Evolutionary conservation across 2,797 vertebrate species (phyloP), one percentile per base, ranked within the genome.

Genomic region (Poliocrania exsul): DNA sequence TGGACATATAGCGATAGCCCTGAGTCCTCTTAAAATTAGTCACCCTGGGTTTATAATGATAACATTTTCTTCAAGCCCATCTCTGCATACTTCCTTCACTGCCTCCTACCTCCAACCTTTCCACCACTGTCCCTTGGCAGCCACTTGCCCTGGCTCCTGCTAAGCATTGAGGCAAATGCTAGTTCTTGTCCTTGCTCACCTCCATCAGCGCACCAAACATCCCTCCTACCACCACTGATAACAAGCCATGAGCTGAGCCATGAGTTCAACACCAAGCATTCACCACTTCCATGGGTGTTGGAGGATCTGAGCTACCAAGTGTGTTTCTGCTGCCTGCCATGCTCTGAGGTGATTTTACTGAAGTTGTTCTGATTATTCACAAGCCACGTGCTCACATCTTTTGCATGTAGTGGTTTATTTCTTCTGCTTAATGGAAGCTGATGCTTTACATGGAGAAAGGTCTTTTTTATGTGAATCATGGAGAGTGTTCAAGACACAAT

Each of bases 351-450:
- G 51, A 42, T 92, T 91, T 92, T 81, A 49, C 90, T 62, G 26
- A 91, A 73, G 20, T 62, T 77, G 38, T 56, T 81, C 84, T 89
- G 46, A 72, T 88, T 95, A 89, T 91, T 92, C 81, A 53, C 69
- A 69, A 91, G 37, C n/a, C 78, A 81, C 3, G 24, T 62, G 46
- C 72, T 75, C 70, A 57, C 67, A 71, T 92, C 57, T 72, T 96
- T 88, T 89, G 67, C 80, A 79, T 46, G 79, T 70, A 60, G 47
- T 10, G 5, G 24, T 88, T 92, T 89, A 71, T 64, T 93, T 82
- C 75, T 86, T 88, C 56, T 88, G 28, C 77, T 86, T 96, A 95
- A 94, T 91, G 67, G 74, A 72, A 94, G 51, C 15, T 91, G 94
- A 96, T 91, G 64, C 28, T 86, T 91, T 81, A 57, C 82, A 42